These are phyloP conservation scores for Neodiprion fabricii DNA, from an alignment of 1,140 invertebrate genomes.

Conservation along the genomic window DNA sequence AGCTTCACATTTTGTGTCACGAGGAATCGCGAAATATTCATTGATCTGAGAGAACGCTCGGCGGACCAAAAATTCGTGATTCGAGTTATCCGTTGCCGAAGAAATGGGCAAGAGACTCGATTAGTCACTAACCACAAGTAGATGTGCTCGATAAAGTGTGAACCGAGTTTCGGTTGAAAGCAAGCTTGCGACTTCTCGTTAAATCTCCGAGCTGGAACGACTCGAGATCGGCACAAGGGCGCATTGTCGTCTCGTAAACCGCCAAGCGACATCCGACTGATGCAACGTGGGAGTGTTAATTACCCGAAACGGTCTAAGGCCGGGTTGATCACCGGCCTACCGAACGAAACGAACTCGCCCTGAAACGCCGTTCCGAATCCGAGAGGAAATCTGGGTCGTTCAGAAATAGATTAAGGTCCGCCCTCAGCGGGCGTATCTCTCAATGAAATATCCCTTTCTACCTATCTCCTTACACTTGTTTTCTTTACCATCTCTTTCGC, in stretches of 20 bases:
- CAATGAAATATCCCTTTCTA: slow-evolving; percentile 40
- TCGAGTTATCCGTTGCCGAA: too few relatives aligned
- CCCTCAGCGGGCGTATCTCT: slow-evolving; percentile 33
- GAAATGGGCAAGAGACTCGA: too few relatives aligned
- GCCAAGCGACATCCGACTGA: slow-evolving; percentile 28
- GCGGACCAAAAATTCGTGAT: too few relatives aligned
- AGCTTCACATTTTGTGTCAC: too few relatives aligned
- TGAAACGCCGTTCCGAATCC: slow-evolving; percentile 32
- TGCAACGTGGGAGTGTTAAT: slow-evolving; percentile 49
- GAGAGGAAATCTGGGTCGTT: slow-evolving; percentile 56
- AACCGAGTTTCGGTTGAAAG: too few relatives aligned
- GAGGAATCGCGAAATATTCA: too few relatives aligned
- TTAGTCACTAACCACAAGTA: too few relatives aligned
- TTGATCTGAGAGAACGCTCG: too few relatives aligned
- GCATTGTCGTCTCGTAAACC: slow-evolving; percentile 12
- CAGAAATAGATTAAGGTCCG: slow-evolving; percentile 54
- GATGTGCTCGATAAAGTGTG: too few relatives aligned
- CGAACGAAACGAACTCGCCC: background rate
- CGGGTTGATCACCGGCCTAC: slow-evolving; percentile 29
- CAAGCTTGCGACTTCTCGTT: background rate
- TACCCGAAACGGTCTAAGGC: slow-evolving; percentile 56
- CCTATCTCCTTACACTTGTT: background rate
- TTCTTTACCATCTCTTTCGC: background rate
- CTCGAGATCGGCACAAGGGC: background rate
- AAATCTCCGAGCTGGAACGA: background rate